Evolutionary conservation across 2,113 vertebrate genomes (phyloP).

Genomic region (Taxidea taxus): DNA sequence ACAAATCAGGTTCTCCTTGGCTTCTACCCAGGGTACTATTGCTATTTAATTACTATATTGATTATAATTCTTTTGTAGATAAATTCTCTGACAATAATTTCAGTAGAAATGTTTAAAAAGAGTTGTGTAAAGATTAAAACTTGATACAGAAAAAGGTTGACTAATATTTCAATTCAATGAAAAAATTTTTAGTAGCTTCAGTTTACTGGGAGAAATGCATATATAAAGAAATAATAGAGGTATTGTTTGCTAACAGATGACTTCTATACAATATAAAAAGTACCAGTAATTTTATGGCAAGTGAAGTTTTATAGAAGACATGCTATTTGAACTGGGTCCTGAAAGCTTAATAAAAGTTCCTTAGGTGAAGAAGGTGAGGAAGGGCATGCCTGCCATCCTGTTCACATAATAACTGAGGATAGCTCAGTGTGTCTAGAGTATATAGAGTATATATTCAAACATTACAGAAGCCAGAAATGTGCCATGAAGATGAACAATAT

Average conservation of each 20-base stretch:
- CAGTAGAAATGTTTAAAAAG: slow-evolving; percentile 2
- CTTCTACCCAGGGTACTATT: neutral
- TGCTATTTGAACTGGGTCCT: neutral
- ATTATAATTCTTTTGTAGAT: neutral
- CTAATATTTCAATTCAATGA: neutral
- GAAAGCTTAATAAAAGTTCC: neutral
- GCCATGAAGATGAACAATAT: neutral
- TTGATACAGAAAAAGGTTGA: neutral
- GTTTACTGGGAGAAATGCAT: neutral
- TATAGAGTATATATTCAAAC: neutral
- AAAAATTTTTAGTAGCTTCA: neutral
- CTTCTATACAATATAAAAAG: neutral
- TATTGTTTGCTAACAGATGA: neutral
- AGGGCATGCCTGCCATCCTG: neutral
- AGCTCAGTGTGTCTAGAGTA: neutral
- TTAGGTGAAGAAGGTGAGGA: neutral
- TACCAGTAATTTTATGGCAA: neutral
- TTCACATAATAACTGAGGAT: neutral
- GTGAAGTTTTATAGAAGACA: neutral
- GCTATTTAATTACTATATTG: slow-evolving; percentile 33
- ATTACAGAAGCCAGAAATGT: neutral
- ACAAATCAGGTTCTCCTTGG: neutral
- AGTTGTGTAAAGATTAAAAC: neutral
- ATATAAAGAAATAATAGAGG: neutral
- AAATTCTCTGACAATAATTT: neutral